Percentiles rank a stretch among this genome's conserved stretches.
These are phyloP conservation scores for Tenthredo scrophulariae DNA, from an alignment of 2,888 invertebrate species.

Conservation along the genomic window DNA sequence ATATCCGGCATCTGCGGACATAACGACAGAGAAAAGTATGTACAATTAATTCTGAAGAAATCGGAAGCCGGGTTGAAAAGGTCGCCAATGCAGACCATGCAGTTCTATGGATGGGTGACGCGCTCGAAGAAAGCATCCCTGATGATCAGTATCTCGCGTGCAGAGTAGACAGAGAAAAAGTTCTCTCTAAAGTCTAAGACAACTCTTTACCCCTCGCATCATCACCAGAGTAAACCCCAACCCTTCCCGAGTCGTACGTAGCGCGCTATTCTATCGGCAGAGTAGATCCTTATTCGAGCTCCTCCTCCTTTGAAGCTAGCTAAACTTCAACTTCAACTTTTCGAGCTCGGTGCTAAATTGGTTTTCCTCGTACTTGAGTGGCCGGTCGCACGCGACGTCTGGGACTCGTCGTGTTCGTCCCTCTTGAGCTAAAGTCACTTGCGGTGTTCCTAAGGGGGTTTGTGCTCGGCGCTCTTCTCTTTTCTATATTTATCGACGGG, in stretches of 20 bases:
- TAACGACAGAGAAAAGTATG: not conserved
- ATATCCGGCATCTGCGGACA: not conserved
- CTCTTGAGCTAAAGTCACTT: not conserved
- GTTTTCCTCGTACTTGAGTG: conserved; percentile 24
- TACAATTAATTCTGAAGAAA: not conserved
- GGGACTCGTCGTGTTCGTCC: not conserved
- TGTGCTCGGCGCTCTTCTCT: not conserved
- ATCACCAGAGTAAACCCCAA: conserved; percentile 2
- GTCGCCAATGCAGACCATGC: not conserved
- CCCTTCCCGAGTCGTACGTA: not conserved
- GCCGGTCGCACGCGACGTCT: conserved; percentile 22
- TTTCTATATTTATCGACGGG: not conserved
- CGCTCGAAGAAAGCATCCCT: not conserved
- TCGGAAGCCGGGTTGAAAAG: not conserved
- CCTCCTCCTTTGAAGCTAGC: conserved; percentile 21
- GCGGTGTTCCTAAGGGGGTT: not conserved
- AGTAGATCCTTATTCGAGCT: conserved; percentile 20
- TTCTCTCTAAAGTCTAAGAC: not conserved
- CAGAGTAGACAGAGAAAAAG: not conserved
- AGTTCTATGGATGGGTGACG: not conserved
- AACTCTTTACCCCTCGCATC: not conserved
- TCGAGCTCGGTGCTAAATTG: conserved; percentile 23
- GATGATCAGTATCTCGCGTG: not conserved
- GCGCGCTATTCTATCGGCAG: not conserved
- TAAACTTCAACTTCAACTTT: conserved; percentile 35